Evolutionary conservation across 2,888 invertebrate species (phyloP), one percentile per base, ranked within the genome.

Genomic region (Amblyteles armatorius): DNA sequence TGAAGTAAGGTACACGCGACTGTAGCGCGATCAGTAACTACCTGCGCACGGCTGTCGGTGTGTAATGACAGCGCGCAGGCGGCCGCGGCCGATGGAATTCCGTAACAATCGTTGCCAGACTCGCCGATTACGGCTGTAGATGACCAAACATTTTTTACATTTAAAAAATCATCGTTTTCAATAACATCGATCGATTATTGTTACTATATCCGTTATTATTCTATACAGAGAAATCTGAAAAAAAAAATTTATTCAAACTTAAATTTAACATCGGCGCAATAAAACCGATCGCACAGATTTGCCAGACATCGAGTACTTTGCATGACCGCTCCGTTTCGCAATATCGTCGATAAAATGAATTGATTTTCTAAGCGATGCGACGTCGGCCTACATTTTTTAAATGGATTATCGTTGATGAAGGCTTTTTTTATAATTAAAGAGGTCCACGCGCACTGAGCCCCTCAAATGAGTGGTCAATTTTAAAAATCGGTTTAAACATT

Each of bases 1-100:
- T 69, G 79, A 67, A 78, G 86, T 86, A 68, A 87, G 86, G 86
- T 87, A 86, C 44, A 80, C 50, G 65, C 63, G 63, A 82, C 52
- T 78, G 65, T 73, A 63, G 11, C 16, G 48, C 26, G 50, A 44
- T 11, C 26, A 26, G 13, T 4, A 22, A 69, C 19, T 48, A 69
- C 36, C 29, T 26, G 44, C 6, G 16, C 52, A 16, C 19, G 3
- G 57, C 44, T 29, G n/a, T 57, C 68, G 68, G 55, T 55, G 68
- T 26, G 16, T 73, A 40, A 50, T 13, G 2, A 33, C 33, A 33
- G 22, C 33, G 6, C 33, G 5, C 63, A n/a, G 16, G 16, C 33
- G 16, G 16, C 5, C 33, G 63, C 16, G 6, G 63, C 29, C 33
- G 26, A 63, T 29, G 44, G 63, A 26, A 63, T 63, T 63, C 63